Evolutionary conservation across 2,113 vertebrate species (phyloP).

Genomic region (Hyperopisus bebe): DNA sequence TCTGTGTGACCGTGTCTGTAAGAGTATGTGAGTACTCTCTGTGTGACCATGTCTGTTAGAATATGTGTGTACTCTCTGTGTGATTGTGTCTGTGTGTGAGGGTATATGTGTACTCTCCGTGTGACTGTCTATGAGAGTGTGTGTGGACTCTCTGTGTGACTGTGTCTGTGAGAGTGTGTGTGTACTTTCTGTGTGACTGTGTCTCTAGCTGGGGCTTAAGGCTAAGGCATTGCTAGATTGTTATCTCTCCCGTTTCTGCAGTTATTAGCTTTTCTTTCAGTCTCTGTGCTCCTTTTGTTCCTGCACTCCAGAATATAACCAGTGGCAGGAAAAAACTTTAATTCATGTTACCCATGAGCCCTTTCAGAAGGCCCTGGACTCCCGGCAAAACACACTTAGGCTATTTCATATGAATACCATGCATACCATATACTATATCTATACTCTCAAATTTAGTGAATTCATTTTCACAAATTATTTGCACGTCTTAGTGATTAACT

Average conservation of each 20-base stretch:
- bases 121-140: background rate
- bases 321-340: background rate
- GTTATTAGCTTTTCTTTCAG: slow-evolving; percentile 24
- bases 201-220: background rate
- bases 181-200: background rate
- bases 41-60: background rate
- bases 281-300: background rate
- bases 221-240: background rate
- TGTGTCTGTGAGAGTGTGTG: background rate
- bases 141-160: background rate
- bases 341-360: background rate
- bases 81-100: no score
- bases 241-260: slow-evolving; percentile 21
- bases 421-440: background rate
- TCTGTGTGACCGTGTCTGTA: no score
- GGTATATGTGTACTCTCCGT: no score
- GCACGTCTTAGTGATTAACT: background rate
- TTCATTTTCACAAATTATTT: background rate
- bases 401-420: background rate
- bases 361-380: background rate
- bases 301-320: background rate
- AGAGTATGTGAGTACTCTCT: background rate
- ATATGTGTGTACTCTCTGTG: background rate
- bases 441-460: background rate
- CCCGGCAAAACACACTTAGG: background rate